Evolutionary conservation across 2,888 invertebrate genomes (phyloP), one percentile per base, ranked within the genome.

Genomic region (Biston stratarius): DNA sequence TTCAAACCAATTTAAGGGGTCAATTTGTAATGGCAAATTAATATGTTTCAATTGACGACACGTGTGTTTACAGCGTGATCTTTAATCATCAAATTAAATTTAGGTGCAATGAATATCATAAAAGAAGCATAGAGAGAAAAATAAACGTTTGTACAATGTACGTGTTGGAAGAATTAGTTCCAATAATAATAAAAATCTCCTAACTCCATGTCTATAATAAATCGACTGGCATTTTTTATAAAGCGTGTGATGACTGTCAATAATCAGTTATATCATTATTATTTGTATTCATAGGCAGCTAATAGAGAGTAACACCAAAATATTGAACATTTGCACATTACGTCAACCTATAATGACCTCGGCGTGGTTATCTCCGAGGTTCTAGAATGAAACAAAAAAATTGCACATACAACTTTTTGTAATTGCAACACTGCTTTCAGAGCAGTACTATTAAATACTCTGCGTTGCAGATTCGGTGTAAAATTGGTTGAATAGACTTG

Each of bases 21-120:
- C 61, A 59, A 44, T 53, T 64, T 45, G 47, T 66, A 52, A 55
- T 67, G 58, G 61, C 58, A 55, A 64, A 65, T 53, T 61, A 61
- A 63, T 62, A 38, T 62, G 66, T 53, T 55, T 9, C 66, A 64
- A 69, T 69, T 67, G 24, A 3, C 60, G 51, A n/a, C 24, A n/a
- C 40, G 34, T 36, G 58, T 47, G 61, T 42, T 24, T 12, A 6
- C 15, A 40, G 38, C 45, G 40, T 15, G 48, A 15, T 55, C 1
- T 57, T 24, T 57, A 24, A 14, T 44, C 57, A 56, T 12, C 47
- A 9, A 24, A 47, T 47, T 44, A 11, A n/a, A 33, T 44, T 33
- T 52, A 24, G 3, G 24, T 1, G 24, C 3, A 2, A 3, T 24
- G 24, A 24, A 2, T 24, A 24, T 3, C 24, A 24, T 3, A 24